A percentile compares a stretch with the other conserved stretches of the same genome.
phyloP scores from a whole-genome alignment of 2,113 vertebrate species.

The Larimichthys polyactis region DNA sequence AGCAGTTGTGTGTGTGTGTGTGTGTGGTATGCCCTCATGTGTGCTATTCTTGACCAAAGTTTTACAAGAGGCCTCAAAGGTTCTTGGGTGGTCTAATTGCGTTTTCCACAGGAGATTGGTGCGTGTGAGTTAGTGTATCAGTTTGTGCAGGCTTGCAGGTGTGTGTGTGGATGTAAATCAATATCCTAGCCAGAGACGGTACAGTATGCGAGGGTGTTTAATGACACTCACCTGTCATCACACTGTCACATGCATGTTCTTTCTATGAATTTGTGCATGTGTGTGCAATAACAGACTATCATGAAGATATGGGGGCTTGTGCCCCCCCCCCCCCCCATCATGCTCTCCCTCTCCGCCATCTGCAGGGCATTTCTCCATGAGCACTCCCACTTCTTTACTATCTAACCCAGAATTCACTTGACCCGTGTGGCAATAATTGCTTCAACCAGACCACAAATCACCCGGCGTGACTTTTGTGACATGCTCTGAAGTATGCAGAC shows the following conservation, averaged over 20 bases:
- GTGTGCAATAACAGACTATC: neutral
- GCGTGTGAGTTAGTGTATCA: constrained; percentile 25
- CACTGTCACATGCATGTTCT: constrained; percentile 26
- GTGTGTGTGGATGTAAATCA: constrained; percentile 60
- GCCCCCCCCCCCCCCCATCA: neutral
- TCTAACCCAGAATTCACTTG: constrained; percentile 52
- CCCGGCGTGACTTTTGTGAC: constrained; percentile 56
- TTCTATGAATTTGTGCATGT: constrained; percentile 17
- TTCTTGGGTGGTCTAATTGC: constrained; percentile 75
- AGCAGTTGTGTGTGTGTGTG: constrained; percentile 13
- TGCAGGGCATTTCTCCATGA: constrained; percentile 26
- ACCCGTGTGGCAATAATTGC: constrained; percentile 59
- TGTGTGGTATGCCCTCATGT: constrained; percentile 35
- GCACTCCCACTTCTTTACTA: constrained; percentile 46
- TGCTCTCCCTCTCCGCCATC: constrained; percentile 14
- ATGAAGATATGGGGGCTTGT: neutral
- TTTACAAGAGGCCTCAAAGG: constrained; percentile 63
- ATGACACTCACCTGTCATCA: constrained; percentile 42
- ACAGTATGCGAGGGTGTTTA: constrained; percentile 44
- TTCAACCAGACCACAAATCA: constrained; percentile 71
- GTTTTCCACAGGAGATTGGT: constrained; percentile 52
- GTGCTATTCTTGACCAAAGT: constrained; percentile 59
- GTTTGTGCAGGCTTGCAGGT: constrained; percentile 42
- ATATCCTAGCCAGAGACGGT: constrained; percentile 14
- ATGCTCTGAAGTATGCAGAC: constrained; percentile 64